phyloP scores from a whole-genome alignment of 2,888 invertebrate genomes.

The Fissipunctia ypsillon region DNA sequence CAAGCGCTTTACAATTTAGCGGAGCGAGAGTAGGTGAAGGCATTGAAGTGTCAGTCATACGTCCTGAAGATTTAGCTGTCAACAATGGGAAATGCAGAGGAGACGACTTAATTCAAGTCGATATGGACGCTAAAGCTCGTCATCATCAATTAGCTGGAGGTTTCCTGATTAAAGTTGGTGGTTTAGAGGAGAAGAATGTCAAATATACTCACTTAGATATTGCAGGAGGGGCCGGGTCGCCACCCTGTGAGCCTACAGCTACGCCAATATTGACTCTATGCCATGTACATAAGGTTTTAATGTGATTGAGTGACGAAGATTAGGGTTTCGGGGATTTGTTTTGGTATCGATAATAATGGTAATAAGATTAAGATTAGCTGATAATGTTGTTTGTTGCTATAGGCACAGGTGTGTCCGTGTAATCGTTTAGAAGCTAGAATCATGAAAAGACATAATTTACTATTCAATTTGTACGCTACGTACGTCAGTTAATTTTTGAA shows the following conservation, averaged over 20 bases:
- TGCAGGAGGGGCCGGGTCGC: constrained; percentile 93
- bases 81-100: constrained; percentile 93
- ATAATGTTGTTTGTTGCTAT: neutral
- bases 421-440: neutral
- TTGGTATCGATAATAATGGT: constrained; percentile 8
- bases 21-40: constrained; percentile 93
- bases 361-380: constrained; percentile 5
- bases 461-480: no score
- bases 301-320: constrained; percentile 60
- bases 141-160: constrained; percentile 88
- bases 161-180: constrained; percentile 95
- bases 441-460: no score
- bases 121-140: constrained; percentile 82
- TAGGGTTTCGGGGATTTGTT: constrained; percentile 1
- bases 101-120: constrained; percentile 93
- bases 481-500: no score
- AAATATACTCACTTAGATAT: constrained; percentile 95
- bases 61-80: constrained; percentile 92
- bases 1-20: constrained; percentile 91
- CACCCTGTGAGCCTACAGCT: constrained; percentile 93
- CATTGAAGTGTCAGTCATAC: constrained; percentile 94
- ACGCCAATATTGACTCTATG: constrained; percentile 92
- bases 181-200: constrained; percentile 94
- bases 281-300: constrained; percentile 83
- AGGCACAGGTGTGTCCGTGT: neutral